phyloP scores from a whole-genome alignment of 37 sponge, comb jelly and placozoan species.

The Mnemiopsis leidyi region DNA sequence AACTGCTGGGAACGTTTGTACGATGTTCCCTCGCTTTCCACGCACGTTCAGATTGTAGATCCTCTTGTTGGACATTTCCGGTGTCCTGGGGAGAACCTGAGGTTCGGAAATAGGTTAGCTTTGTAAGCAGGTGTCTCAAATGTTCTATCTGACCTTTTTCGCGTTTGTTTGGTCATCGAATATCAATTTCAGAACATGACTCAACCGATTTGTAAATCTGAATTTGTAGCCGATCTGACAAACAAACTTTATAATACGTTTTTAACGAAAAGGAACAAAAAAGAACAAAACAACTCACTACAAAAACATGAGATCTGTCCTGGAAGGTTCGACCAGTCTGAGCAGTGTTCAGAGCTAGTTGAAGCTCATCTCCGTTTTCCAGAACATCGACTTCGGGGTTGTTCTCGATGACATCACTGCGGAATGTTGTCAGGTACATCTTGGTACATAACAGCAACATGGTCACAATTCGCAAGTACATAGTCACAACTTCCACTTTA shows the following conservation, averaged over 20 bases:
- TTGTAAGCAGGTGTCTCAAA: too few relatives aligned
- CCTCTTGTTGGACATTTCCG: conserved; percentile 9
- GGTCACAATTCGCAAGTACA: too few relatives aligned
- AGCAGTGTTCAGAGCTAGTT: conserved; percentile 91
- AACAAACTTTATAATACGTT: too few relatives aligned
- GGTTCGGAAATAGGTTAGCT: too few relatives aligned
- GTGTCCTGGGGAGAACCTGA: neutral
- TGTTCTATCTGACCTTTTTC: too few relatives aligned
- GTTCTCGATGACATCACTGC: conserved; percentile 47
- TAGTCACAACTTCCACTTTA: too few relatives aligned
- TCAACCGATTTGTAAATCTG: too few relatives aligned
- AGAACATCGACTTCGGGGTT: conserved; percentile 47
- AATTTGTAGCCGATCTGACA: too few relatives aligned
- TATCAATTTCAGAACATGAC: too few relatives aligned
- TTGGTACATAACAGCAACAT: too few relatives aligned
- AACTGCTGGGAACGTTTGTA: conserved; percentile 90
- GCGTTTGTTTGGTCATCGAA: too few relatives aligned
- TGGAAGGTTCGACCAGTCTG: conserved; percentile 99
- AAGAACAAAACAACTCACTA: neutral
- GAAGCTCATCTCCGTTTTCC: conserved; percentile 19
- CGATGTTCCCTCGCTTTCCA: conserved; percentile 98
- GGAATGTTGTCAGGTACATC: neutral
- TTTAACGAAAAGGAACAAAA: too few relatives aligned
- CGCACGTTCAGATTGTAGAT: conserved; percentile 94
- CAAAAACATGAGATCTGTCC: conserved; percentile 73